Evolutionary conservation across 2,113 vertebrate species (phyloP).

Genomic region (Tyto alba): DNA sequence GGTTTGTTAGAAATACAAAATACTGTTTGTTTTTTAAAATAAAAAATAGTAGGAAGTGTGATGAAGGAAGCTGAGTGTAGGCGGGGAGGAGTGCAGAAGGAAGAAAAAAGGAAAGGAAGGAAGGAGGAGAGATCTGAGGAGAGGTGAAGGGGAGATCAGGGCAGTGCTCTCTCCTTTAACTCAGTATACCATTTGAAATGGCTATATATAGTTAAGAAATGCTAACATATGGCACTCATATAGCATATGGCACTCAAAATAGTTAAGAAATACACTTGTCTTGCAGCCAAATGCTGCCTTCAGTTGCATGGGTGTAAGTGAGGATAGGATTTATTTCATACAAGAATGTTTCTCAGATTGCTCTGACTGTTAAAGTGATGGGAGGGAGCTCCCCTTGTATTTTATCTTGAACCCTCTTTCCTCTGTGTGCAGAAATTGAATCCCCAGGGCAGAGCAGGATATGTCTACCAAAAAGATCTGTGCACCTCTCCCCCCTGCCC

Average conservation of each 20-base stretch:
- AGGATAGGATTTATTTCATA: conserved; percentile 62
- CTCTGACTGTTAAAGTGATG: conserved; percentile 31
- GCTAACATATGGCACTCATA: conserved; percentile 59
- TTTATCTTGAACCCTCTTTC: conserved; percentile 13
- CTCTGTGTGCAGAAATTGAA: not conserved
- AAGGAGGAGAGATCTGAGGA: not conserved
- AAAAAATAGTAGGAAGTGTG: conserved; percentile 31
- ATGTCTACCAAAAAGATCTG: not conserved
- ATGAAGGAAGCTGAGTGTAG: conserved; percentile 20
- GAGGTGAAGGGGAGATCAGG: conserved; percentile 18
- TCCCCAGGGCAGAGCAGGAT: not conserved
- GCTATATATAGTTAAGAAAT: conserved; percentile 58
- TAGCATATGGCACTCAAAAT: conserved; percentile 66
- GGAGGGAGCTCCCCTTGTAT: conserved; percentile 26
- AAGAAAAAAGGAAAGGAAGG: not conserved
- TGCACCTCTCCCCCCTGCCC: not conserved
- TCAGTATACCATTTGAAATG: not conserved
- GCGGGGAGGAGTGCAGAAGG: not conserved
- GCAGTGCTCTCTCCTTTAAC: conserved; percentile 15
- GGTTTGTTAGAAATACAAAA: conserved; percentile 29
- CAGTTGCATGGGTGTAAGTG: conserved; percentile 61
- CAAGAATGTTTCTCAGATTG: conserved; percentile 54
- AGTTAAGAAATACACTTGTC: conserved; percentile 64
- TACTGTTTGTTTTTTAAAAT: not conserved
- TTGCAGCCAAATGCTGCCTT: conserved; percentile 61